Conservation (phyloP, 2,113 vertebrate genomes). For the Pao palembangensis region DNA sequence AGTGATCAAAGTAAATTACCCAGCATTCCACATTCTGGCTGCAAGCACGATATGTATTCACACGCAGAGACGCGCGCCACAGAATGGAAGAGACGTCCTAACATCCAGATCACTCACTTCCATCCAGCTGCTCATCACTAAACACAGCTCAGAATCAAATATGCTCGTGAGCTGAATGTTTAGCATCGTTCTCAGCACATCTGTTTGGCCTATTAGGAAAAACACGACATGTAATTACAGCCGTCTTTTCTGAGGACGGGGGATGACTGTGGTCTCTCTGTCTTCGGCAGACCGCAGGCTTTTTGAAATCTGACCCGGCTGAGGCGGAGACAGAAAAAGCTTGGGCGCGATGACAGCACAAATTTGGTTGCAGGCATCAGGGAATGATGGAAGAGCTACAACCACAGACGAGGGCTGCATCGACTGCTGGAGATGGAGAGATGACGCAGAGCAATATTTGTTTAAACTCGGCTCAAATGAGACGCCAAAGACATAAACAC, state of each 20-base stretch:
- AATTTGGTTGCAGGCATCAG: slow-evolving; percentile 27
- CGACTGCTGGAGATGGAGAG: background rate
- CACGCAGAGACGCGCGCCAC: no score
- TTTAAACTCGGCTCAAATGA: background rate
- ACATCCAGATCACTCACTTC: no score
- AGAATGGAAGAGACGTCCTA: no score
- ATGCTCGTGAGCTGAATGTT: slow-evolving; percentile 18
- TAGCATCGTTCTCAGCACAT: slow-evolving; percentile 58
- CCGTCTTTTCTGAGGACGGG: slow-evolving; percentile 49
- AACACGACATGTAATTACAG: slow-evolving; percentile 68
- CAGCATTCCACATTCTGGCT: no score
- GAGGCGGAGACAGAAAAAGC: slow-evolving; percentile 28
- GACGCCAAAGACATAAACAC: background rate
- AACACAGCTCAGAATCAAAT: no score
- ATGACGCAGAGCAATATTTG: background rate
- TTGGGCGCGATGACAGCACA: slow-evolving; percentile 29
- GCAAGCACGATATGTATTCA: no score
- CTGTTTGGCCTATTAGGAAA: slow-evolving; percentile 70
- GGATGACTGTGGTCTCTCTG: slow-evolving; percentile 50
- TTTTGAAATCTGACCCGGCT: slow-evolving; percentile 66
- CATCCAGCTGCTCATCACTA: no score
- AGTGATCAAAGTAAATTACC: slow-evolving; percentile 23
- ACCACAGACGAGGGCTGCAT: background rate
- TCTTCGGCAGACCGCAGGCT: slow-evolving; percentile 46
- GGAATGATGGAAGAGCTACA: slow-evolving; percentile 22